Evolutionary conservation across 2,797 vertebrate genomes (phyloP).

Genomic region (Acanthiza pusilla): DNA sequence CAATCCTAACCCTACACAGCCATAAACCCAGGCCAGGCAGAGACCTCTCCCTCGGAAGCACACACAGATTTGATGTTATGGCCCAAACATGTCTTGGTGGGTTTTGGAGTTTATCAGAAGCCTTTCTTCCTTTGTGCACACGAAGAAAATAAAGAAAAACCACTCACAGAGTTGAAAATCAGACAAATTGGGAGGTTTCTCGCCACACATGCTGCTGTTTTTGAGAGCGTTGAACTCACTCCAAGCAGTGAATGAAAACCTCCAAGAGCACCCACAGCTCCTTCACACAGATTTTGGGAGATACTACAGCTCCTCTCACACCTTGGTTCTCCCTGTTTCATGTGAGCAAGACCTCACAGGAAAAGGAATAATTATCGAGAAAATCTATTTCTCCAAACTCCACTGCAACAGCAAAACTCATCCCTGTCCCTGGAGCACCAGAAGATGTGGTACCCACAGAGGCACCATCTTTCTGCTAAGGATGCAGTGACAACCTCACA

Average conservation of each 20-base stretch:
- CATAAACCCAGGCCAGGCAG: not conserved
- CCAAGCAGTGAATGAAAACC: not conserved
- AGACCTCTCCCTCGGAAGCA: not conserved
- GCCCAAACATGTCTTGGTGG: not conserved
- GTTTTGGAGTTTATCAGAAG: not conserved
- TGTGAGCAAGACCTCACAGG: too few relatives aligned
- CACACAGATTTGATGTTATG: accelerated
- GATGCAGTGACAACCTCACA: not conserved
- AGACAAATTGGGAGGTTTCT: not conserved
- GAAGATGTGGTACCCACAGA: not conserved
- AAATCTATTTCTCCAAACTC: not conserved
- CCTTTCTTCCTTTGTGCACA: too few relatives aligned
- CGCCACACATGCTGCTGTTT: not conserved
- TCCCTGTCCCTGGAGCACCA: not conserved
- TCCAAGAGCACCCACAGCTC: not conserved
- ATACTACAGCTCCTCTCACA: not conserved
- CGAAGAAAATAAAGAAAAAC: not conserved
- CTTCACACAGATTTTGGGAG: not conserved
- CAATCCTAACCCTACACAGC: accelerated
- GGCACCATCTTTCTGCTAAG: not conserved
- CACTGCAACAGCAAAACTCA: not conserved
- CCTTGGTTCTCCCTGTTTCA: not conserved
- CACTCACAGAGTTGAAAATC: accelerated
- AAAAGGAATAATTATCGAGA: not conserved
- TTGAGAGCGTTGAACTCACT: not conserved